These are phyloP conservation scores for Eupristina koningsbergeri DNA, from an alignment of 1,140 invertebrate species.

Conservation along the genomic window DNA sequence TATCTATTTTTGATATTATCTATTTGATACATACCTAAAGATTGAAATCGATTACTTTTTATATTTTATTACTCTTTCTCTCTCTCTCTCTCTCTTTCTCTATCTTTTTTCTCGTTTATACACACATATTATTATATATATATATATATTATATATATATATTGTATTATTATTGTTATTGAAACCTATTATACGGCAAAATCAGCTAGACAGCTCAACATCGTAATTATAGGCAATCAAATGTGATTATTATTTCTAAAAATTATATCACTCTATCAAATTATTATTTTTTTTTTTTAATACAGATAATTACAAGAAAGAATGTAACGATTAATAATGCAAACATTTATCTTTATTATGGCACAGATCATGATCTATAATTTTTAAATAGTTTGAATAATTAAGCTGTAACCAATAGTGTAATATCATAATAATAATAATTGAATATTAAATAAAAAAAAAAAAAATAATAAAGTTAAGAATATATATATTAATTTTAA, in stretches of 20 bases:
- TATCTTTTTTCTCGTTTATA: conserved; percentile 44
- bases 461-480: not conserved
- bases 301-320: conserved; percentile 11
- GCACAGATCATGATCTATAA: too few species aligned
- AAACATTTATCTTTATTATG: too few species aligned
- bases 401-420: not conserved
- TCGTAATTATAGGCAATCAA: conserved; percentile 65
- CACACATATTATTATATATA: too few species aligned
- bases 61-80: not conserved
- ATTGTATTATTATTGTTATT: not conserved
- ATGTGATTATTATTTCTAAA: conserved; percentile 74
- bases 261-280: conserved; percentile 26
- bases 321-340: too few species aligned
- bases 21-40: too few species aligned
- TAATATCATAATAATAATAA: not conserved
- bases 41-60: not conserved
- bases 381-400: too few species aligned
- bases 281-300: conserved; percentile 24
- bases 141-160: too few species aligned
- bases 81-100: conserved; percentile 51
- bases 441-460: too few species aligned
- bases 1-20: too few species aligned
- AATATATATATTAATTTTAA: not conserved
- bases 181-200: conserved; percentile 70
- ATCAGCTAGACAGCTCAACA: conserved; percentile 71